phyloP scores from a whole-genome alignment of 2,113 vertebrate genomes.

The Lanius collurio region DNA sequence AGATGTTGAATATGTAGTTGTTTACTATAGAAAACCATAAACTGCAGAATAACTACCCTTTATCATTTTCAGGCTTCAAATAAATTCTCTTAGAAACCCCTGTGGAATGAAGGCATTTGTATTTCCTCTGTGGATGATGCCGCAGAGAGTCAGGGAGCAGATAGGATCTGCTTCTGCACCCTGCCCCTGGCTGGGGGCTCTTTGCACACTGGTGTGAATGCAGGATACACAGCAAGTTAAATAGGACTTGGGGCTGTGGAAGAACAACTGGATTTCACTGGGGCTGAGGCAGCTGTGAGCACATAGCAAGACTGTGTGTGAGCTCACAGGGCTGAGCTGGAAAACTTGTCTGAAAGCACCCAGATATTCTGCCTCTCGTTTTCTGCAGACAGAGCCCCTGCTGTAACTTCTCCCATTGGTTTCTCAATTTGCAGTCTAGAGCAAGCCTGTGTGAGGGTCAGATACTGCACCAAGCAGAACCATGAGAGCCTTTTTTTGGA shows the following conservation, averaged over 20 bases:
- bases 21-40: background rate
- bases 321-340: background rate
- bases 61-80: background rate
- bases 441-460: background rate
- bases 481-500: background rate
- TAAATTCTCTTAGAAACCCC: background rate
- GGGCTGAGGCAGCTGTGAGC: background rate
- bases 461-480: background rate
- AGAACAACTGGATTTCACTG: background rate
- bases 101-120: background rate
- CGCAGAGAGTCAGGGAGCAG: background rate
- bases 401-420: background rate
- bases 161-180: background rate
- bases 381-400: background rate
- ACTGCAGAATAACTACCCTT: background rate
- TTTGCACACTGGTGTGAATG: background rate
- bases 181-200: background rate
- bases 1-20: background rate
- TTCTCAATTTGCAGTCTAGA: background rate
- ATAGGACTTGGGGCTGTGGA: background rate
- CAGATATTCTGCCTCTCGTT: background rate
- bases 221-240: background rate
- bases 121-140: background rate
- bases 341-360: background rate
- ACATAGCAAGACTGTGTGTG: background rate